Base-by-base conservation (phyloP, 2,888 invertebrate species). In the Amiota communis region DNA sequence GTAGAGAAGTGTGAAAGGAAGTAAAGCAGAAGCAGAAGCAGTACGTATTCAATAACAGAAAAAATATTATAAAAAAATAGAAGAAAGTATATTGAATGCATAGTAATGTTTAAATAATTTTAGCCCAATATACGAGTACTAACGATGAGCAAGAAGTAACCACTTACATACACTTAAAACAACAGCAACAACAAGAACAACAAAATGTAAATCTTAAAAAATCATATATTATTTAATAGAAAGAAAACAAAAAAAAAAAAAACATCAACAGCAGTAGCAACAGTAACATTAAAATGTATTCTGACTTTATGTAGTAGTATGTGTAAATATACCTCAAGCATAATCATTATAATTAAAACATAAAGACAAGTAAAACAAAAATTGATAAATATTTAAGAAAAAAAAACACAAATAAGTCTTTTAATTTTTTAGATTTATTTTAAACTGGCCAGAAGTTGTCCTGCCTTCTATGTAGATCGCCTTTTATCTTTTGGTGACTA, bases 291-390 rank as follows among this genome's bases (percentile, higher is more conserved):
- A 12, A 53, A 53, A 10, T 57, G 57, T 47, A 48, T 67, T 67
- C 49, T 67, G 49, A 67, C 48, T 67, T 48, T 49, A 12, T 67
- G 49, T 67, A n/a, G n/a, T n/a, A n/a, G n/a, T n/a, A 23, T 67
- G 51, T 67, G 67, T 67, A 51, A 51, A 67, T 67, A 65, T 65
- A 65, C 57, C 70, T 70, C 70, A 70, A 47, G 53, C 53, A 59
- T 36, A 59, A 70, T 59, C 70, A 59, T 56, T 70, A 59, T 57
- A 59, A 48, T 59, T 56, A 46, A 70, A 70, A n/a, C 2, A 57
- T n/a, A 57, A 51, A 57, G 9, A 57, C 57, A 57, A 13, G n/a
- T 51, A 51, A 51, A 51, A 4, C 1, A 51, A 51, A 51, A 51
- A 51, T 51, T 4, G n/a, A 51, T 8, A 36, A 36, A 36, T 36